Evolutionary conservation across 2,888 invertebrate genomes (phyloP).

Genomic region (Galeruca laticollis): DNA sequence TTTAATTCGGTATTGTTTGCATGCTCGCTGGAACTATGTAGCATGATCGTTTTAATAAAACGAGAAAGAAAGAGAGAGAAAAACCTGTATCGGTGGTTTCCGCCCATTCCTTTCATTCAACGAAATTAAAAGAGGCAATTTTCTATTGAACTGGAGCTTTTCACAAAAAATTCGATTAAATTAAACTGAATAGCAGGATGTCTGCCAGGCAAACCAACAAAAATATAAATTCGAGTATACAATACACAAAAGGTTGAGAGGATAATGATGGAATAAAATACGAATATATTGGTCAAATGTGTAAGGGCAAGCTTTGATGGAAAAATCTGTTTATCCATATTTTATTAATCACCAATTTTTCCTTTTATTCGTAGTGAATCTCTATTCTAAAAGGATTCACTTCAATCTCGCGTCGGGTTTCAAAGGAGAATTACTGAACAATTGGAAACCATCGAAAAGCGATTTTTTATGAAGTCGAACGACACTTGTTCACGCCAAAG

Average conservation of each 20-base stretch:
- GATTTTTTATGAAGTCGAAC: constrained; percentile 18
- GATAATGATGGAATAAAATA: neutral
- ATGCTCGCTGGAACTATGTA: neutral
- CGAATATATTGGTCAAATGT: neutral
- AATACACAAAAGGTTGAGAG: constrained; percentile 7
- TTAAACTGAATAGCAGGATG: constrained; percentile 33
- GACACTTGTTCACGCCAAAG: constrained; percentile 29
- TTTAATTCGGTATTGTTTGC: no score
- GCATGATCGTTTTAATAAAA: constrained; percentile 23
- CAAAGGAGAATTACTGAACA: constrained; percentile 3
- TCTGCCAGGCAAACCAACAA: constrained; percentile 12
- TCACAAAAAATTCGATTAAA: constrained; percentile 32
- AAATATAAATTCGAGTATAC: constrained; percentile 11
- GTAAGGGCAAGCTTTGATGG: neutral
- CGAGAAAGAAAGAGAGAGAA: no score
- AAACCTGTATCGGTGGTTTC: constrained; percentile 17
- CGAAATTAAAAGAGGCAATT: constrained; percentile 33
- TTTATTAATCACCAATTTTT: neutral
- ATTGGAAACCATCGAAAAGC: constrained; percentile 9
- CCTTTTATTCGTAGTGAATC: no score
- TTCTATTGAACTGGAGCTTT: constrained; percentile 29
- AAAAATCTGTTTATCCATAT: neutral
- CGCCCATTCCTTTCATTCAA: constrained; percentile 17
- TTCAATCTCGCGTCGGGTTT: neutral
- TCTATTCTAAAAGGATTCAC: neutral